Conservation (phyloP, 2,797 vertebrate genomes). For the Xenops minutus region DNA sequence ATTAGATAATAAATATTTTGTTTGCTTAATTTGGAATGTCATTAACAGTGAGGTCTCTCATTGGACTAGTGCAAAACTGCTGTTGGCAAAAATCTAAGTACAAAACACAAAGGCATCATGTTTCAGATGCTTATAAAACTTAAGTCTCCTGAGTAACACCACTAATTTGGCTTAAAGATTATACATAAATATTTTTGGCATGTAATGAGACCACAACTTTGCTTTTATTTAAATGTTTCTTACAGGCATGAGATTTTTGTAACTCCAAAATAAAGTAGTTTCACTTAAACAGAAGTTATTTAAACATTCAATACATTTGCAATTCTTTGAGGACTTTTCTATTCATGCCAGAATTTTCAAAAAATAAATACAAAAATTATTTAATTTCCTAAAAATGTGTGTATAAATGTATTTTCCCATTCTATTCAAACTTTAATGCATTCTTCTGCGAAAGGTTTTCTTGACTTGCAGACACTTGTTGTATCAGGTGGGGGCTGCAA, state of each 20-base stretch:
- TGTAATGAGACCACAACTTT: not conserved
- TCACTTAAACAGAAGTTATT: not conserved
- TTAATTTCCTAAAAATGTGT: not conserved
- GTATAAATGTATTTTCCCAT: not conserved
- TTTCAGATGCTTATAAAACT: constrained; percentile 53
- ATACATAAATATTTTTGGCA: not conserved
- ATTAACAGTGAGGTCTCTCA: not conserved
- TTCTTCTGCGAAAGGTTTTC: not conserved
- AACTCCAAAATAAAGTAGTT: not conserved
- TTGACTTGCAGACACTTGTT: not conserved
- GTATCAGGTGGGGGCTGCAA: not conserved
- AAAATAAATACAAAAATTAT: not conserved
- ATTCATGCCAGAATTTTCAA: not conserved
- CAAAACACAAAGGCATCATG: constrained; percentile 5
- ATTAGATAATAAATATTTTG: constrained; percentile 31
- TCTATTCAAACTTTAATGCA: not conserved
- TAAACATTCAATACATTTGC: not conserved
- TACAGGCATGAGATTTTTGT: not conserved
- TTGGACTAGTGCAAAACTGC: not conserved
- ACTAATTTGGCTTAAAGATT: constrained; percentile 5
- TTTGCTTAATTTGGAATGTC: not conserved
- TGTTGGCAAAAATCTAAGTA: constrained; percentile 8
- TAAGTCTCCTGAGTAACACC: not conserved
- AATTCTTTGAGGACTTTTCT: not conserved
- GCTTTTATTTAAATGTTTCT: not conserved